Percentiles rank a stretch among this genome's conserved stretches.
These are phyloP conservation scores for Brenthis daphne DNA, from an alignment of 2,888 invertebrate genomes.

Conservation along the genomic window DNA sequence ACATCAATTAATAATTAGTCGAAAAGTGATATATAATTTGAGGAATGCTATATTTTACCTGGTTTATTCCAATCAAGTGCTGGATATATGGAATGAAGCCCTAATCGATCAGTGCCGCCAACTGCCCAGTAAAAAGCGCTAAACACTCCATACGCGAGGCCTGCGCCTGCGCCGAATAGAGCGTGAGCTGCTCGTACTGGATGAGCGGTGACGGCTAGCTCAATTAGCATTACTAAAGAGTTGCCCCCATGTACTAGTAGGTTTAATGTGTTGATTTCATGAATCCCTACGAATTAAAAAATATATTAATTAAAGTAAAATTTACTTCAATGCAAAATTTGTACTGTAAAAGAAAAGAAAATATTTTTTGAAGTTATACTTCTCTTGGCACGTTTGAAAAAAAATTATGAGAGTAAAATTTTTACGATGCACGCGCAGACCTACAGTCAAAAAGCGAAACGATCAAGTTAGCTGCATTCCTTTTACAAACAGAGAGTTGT, in stretches of 20 bases:
- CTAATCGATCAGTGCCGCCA: conserved; percentile 76
- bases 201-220: conserved; percentile 87
- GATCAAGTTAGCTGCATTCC: too few species aligned
- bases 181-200: conserved; percentile 86
- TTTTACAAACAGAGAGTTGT: too few species aligned
- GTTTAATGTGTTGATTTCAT: conserved; percentile 85
- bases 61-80: conserved; percentile 89
- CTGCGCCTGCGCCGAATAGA: conserved; percentile 84
- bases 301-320: not conserved
- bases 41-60: conserved; percentile 46
- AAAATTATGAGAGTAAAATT: too few species aligned
- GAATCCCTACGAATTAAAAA: conserved; percentile 69
- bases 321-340: not conserved
- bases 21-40: not conserved
- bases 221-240: conserved; percentile 87
- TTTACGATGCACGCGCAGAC: too few species aligned
- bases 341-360: too few species aligned
- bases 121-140: conserved; percentile 75
- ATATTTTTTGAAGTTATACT: too few species aligned
- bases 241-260: conserved; percentile 89
- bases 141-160: conserved; percentile 77
- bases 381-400: too few species aligned
- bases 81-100: conserved; percentile 86
- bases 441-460: too few species aligned
- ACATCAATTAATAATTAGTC: too few species aligned